Base-by-base conservation (phyloP, 2,113 vertebrate genomes). In the Rhabdornis inornatus region DNA sequence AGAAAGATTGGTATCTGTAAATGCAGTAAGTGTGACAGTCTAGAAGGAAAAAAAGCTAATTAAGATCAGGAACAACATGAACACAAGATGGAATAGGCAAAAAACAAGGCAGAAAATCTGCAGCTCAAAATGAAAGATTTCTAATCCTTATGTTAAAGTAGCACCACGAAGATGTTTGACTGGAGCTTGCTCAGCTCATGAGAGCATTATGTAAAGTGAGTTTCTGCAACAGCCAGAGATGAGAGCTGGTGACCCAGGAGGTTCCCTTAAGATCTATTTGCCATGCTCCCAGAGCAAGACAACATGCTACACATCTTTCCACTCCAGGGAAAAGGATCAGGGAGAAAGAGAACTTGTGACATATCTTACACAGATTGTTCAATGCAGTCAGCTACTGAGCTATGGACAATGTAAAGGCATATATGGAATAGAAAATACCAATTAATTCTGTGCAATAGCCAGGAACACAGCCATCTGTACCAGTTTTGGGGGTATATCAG, bases 401-500 rank as follows among this genome's bases (percentile, higher is more conserved):
- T 35, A 30, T 10, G 50, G 47, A 66, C 64, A 86, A 27, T 5
- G 5, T 65, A 69, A 88, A 13, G 7, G 42, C 14, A 50, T 56
- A 37, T 37, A 83, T 24, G 53, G 71, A 40, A 33, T 3, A 83
- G 59, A 76, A 92, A 92, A 55, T 23, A 59, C 12, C 57, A 82
- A 56, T 65, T 80, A 66, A 68, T 91, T 80, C 65, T 77, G 70
- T 2, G 5, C 63, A 85, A 49, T 10, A 90, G 63, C 22, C 61
- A 65, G 65, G 87, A 89, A 85, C 57, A 39, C 28, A 96, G 23
- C 49, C 70, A 78, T 82, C 81, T 91, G 77, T 50, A 89, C 17
- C 49, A 82, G 42, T 18, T 64, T 79, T 49, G 42, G 78, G 49
- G 24, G 30, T 59, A 59, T 24, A 79, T 25, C 30, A 35, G 59